Percentiles rank a stretch among this genome's conserved stretches.
These are phyloP conservation scores for Platycercus adscitus DNA, from an alignment of 2,113 vertebrate genomes.

Conservation along the genomic window DNA sequence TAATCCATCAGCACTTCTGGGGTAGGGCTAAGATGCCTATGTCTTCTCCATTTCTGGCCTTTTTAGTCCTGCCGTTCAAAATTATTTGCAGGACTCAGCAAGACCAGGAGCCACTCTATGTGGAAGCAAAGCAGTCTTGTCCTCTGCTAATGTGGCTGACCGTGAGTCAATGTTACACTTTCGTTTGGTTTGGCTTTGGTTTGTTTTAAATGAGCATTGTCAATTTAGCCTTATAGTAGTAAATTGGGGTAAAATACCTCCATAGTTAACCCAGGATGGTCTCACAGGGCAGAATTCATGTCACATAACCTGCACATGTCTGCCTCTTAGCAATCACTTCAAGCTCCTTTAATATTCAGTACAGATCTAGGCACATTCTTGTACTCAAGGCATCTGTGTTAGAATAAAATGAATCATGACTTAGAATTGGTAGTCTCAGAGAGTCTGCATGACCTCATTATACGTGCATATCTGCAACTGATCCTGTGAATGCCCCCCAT, in stretches of 20 bases:
- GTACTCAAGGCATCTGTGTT: not conserved
- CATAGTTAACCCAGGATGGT: not conserved
- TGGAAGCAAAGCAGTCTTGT: not conserved
- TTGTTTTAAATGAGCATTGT: not conserved
- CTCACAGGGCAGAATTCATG: not conserved
- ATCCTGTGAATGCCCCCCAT: not conserved
- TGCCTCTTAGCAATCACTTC: not conserved
- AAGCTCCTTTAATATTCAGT: not conserved
- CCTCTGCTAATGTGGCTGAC: not conserved
- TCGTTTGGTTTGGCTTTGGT: not conserved
- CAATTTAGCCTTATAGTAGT: not conserved
- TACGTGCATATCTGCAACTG: not conserved
- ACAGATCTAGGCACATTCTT: not conserved
- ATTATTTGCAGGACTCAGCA: not conserved
- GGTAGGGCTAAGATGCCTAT: not conserved
- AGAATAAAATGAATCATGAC: not conserved
- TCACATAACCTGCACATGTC: not conserved
- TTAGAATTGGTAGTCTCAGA: not conserved
- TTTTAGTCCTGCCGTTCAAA: not conserved
- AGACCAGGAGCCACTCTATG: not conserved
- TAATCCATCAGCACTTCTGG: not conserved
- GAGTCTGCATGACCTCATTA: not conserved
- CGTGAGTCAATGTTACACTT: not conserved
- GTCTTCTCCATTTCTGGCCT: not conserved
- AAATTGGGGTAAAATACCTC: not conserved